Evolutionary conservation across 2,888 invertebrate species (phyloP).

Genomic region (Caenorhabditis becei): DNA sequence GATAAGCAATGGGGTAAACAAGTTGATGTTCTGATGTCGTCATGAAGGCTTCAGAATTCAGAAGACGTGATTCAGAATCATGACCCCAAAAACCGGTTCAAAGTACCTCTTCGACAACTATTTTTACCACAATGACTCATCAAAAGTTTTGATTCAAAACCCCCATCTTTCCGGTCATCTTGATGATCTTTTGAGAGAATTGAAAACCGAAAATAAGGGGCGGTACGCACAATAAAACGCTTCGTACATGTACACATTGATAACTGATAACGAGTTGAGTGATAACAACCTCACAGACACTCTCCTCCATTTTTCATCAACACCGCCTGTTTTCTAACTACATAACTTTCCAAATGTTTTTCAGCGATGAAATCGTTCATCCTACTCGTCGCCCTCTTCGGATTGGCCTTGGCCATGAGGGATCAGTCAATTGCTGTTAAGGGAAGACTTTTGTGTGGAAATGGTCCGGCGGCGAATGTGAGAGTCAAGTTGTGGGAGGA

Average conservation of each 20-base stretch:
- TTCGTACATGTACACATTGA: not conserved
- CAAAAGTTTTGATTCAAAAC: not conserved
- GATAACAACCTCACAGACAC: not conserved
- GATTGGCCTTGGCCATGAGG: conserved; percentile 40
- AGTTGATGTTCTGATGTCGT: no score
- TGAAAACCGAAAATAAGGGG: not conserved
- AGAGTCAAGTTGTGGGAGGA: conserved; percentile 75
- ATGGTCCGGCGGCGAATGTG: conserved; percentile 65
- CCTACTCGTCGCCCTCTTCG: conserved; percentile 59
- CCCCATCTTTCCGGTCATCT: not conserved
- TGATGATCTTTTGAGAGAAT: not conserved
- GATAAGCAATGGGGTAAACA: no score
- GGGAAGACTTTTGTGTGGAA: conserved; percentile 69
- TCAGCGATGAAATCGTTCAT: conserved; percentile 37
- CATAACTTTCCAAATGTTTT: not conserved
- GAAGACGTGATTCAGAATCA: no score
- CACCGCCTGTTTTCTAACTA: no score
- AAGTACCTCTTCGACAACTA: no score
- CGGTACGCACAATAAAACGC: conserved; percentile 5
- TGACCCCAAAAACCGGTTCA: no score
- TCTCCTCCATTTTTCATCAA: not conserved
- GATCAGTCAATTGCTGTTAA: conserved; percentile 74
- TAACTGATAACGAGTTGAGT: not conserved
- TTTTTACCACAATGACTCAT: conserved; percentile 7
- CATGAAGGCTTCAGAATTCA: no score